Base-by-base conservation (phyloP, 37 sponge, comb jelly and placozoan species). In the Cliona cf. orientalis region DNA sequence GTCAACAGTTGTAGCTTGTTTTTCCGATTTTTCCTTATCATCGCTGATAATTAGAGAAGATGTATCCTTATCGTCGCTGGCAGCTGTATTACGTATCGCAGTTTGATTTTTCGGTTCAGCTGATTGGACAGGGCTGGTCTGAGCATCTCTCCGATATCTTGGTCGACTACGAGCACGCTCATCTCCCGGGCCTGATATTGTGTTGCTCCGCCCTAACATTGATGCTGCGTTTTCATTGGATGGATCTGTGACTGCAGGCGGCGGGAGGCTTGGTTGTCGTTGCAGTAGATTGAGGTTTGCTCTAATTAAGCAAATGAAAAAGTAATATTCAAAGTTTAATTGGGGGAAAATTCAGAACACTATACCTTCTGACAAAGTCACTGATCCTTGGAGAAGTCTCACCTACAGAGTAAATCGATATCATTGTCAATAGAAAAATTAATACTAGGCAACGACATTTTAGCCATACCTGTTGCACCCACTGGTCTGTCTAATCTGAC, bases 401-500 rank as follows among this genome's bases (percentile, higher is more conserved):
- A 29, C 31, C 66, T 31, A 28, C 32, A 31, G 66, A 31, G 36
- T 7, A 62, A 25, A 23, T 19, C 11, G 11, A 17, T 19, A 49
- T 19, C 55, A 49, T 23, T 7, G 7, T 23, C 68, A 7, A 23
- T 7, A 67, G 6, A 62, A 7, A 66, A 21, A 34, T 2, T 22
- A 26, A 26, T 35, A 58, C 1, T 3, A 38, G 41, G 11, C 36
- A 31, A 41, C 7, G 53, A 26, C 6, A 36, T 36, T 12, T 25
- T 46, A 14, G 14, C 33, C 66, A 14, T 1, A 17, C 0, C 28
- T 29, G 58, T 49, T 75, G 2, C 36, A 35, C 3, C 21, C n/a
- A 17, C 35, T 53, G 53, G 77, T 26, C 26, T 34, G 70, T 84
- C 76, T 22, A 76, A 44, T 25, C 45, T 61, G 21, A 75, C 84